These are phyloP conservation scores for Lycophotia porphyrea DNA, from an alignment of 2,888 invertebrate species.

Conservation along the genomic window DNA sequence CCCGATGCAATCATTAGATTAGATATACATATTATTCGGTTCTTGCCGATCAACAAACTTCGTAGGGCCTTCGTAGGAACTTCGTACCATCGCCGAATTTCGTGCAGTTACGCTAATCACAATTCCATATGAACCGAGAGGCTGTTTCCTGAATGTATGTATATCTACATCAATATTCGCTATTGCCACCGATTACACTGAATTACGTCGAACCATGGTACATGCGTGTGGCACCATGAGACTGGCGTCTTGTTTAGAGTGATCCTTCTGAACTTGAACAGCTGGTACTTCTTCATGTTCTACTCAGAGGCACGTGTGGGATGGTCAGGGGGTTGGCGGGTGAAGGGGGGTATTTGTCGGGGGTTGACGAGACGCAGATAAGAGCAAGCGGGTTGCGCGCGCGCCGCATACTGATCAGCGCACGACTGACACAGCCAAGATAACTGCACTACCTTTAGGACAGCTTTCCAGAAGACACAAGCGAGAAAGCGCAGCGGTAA, in stretches of 20 bases:
- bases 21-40: background rate
- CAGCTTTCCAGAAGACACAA: background rate
- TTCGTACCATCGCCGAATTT: too few relatives aligned
- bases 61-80: too few relatives aligned
- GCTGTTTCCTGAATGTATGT: background rate
- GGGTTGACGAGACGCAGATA: slow-evolving; percentile 65
- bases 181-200: background rate
- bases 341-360: slow-evolving; percentile 52
- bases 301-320: slow-evolving; percentile 29
- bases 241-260: background rate
- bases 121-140: background rate
- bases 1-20: background rate
- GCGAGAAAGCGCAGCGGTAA: background rate
- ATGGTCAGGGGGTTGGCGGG: slow-evolving; percentile 2
- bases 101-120: background rate
- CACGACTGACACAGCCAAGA: slow-evolving; percentile 31
- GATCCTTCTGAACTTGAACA: slow-evolving; percentile 25
- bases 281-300: background rate
- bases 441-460: slow-evolving; percentile 19
- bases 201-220: too few relatives aligned
- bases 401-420: slow-evolving; percentile 64
- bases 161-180: background rate
- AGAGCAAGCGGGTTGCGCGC: slow-evolving; percentile 60
- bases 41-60: too few relatives aligned
- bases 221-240: background rate